Evolutionary conservation across 2,797 vertebrate species (phyloP), one percentile per base, ranked within the genome.

Genomic region (Triplophysa bombifrons): DNA sequence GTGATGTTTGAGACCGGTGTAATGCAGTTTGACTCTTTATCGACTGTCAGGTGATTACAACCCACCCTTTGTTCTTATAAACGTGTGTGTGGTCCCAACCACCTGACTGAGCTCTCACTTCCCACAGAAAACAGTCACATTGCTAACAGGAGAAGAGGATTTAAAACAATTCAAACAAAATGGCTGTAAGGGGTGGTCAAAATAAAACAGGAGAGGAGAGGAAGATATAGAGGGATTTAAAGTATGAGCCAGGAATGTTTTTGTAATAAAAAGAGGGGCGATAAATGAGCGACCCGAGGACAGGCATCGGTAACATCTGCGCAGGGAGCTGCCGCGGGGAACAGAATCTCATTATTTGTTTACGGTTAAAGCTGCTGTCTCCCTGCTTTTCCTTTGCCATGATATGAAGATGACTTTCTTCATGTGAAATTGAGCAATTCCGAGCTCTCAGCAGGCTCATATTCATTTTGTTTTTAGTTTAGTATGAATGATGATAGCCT

Each of bases 271-370:
- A 48, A 14, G 9, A 79, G 34, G 7, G 25, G 53, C 27, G 34
- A 74, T 38, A 72, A 67, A 72, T 72, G 79, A 46, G 55, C 71
- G 55, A 67, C 56, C 74, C 34, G 68, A 48, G 48, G 27, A 34
- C 41, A 69, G 68, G 61, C 60, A 70, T 64, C 66, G 16, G 74
- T 72, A 65, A 63, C 81, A 44, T 80, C 61, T 61, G 46, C 34
- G 34, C 67, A 76, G 72, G 80, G 34, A 38, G 34, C 34, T 38
- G 34, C 34, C 34, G 34, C 6, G 78, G 70, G 73, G 27, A 76
- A 55, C 73, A 34, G 50, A 82, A 85, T 87, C 71, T 81, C 80
- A 86, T 85, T 83, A 83, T 51, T 58, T 56, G 71, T 72, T 82
- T 66, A 68, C 63, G 71, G 78, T 80, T 55, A 82, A 76, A 73